Conservation (phyloP, 1,140 invertebrate genomes). For the Ostrea denselamellosa region DNA sequence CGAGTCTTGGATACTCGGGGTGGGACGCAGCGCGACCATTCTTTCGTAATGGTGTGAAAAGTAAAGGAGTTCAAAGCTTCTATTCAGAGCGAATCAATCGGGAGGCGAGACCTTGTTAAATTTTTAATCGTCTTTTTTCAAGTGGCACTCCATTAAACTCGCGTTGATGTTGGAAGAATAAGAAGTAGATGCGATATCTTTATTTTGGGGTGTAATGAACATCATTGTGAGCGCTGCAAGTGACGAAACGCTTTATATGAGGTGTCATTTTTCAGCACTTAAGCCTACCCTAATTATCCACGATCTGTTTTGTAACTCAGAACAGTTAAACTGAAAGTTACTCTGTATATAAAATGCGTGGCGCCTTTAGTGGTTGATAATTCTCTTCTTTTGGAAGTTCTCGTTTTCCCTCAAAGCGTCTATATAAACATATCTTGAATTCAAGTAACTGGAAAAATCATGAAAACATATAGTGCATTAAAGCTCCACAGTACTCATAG, state of each 20-base stretch:
- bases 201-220: slow-evolving; percentile 38
- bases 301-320: not conserved
- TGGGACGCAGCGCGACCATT: slow-evolving; percentile 16
- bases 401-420: slow-evolving; percentile 7
- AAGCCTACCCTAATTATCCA: not conserved
- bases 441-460: not conserved
- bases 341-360: not conserved
- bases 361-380: not conserved
- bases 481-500: not conserved
- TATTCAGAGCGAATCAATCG: slow-evolving; percentile 21
- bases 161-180: slow-evolving; percentile 34
- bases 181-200: slow-evolving; percentile 34
- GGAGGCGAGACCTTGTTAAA: slow-evolving; percentile 31
- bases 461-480: not conserved
- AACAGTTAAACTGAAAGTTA: not conserved
- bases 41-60: slow-evolving; percentile 37
- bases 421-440: not conserved
- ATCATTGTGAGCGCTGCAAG: slow-evolving; percentile 7
- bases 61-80: slow-evolving; percentile 32
- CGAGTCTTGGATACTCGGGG: not conserved
- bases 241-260: not conserved
- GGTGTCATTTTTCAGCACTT: slow-evolving; percentile 27
- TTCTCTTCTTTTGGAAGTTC: not conserved
- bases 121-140: slow-evolving; percentile 40
- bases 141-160: slow-evolving; percentile 30